Base-by-base conservation (phyloP, 2,113 vertebrate genomes). In the Mixornis gularis region DNA sequence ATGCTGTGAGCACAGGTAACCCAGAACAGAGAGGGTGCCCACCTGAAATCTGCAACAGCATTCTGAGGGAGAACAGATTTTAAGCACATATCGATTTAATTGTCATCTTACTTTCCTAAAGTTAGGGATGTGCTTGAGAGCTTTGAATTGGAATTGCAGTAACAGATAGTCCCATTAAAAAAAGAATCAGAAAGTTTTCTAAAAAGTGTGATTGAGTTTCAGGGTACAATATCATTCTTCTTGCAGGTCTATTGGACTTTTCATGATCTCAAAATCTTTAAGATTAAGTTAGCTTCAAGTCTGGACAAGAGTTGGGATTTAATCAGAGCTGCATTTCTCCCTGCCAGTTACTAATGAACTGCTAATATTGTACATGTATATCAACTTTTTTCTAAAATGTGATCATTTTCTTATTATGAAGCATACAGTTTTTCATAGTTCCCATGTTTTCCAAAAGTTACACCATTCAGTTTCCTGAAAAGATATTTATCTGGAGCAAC, bases 291-390 rank as follows among this genome's bases (percentile, higher is more conserved):
- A 69, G 21, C 19, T 79, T 71, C 36, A 72, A 43, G 10, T 41
- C 30, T 49, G 12, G 19, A 17, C 11, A 51, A 34, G 63, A 60
- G 14, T 1, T 73, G 66, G 34, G 21, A 48, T 70, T 90, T 77
- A 59, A 44, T 79, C 8, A 38, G 27, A 52, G n/a, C 51, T 76
- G 9, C 2, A 12, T 59, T 91, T 63, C 32, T 65, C 3, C 18
- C 63, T 49, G 10, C 10, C 30, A 76, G 4, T 43, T 55, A 30
- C 12, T 18, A 32, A 26, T 38, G 52, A 62, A 32, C n/a, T 25
- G 6, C 20, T 79, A 13, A 56, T 69, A 53, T 11, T 3, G 2
- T 32, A 32, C 2, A 3, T 12, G 3, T 59, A 7, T 3, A 11
- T 40, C 7, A 6, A 8, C 6, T 56, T 76, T 74, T 40, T 70